phyloP scores from a whole-genome alignment of 2,888 invertebrate species.

The Conops quadrifasciatus region DNA sequence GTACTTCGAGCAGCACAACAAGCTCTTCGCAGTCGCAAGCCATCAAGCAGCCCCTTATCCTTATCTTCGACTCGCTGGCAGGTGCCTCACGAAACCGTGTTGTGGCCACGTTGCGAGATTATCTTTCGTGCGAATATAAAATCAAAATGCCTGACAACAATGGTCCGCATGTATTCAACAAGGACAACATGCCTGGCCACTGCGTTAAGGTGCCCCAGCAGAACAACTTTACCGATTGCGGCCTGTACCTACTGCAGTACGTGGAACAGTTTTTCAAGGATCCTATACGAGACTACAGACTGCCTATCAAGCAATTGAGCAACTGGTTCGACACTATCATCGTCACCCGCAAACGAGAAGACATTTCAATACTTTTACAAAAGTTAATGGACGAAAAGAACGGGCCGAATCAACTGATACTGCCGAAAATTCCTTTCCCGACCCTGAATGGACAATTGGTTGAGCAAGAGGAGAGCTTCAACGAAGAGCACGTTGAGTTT shows the following conservation, averaged over 20 bases:
- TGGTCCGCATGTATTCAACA: conserved; percentile 71
- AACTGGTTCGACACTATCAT: conserved; percentile 89
- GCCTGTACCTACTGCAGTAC: conserved; percentile 93
- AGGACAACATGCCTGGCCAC: conserved; percentile 85
- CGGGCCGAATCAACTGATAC: conserved; percentile 66
- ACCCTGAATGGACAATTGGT: conserved; percentile 78
- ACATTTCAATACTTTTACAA: conserved; percentile 82
- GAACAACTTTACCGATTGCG: conserved; percentile 96
- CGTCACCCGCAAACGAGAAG: conserved; percentile 86
- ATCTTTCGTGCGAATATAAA: conserved; percentile 86
- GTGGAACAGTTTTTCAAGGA: conserved; percentile 94
- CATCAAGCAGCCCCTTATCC: conserved; percentile 77
- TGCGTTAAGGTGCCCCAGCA: conserved; percentile 96
- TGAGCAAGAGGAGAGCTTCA: conserved; percentile 68
- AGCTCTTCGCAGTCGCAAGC: conserved; percentile 41
- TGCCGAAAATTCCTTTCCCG: conserved; percentile 80
- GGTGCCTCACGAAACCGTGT: conserved; percentile 83
- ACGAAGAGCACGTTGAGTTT: conserved; percentile 68
- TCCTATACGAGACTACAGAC: conserved; percentile 81
- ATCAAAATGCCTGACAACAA: conserved; percentile 70
- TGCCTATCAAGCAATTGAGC: conserved; percentile 83
- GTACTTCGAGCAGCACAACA: conserved; percentile 14
- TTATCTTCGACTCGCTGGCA: conserved; percentile 94
- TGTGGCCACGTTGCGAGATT: conserved; percentile 90
- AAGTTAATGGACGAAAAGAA: conserved; percentile 78